A percentile compares a stretch with the other conserved stretches of the same genome.
These are phyloP conservation scores for Eurytoma adleriae DNA, from an alignment of 2,888 invertebrate genomes.

Conservation along the genomic window DNA sequence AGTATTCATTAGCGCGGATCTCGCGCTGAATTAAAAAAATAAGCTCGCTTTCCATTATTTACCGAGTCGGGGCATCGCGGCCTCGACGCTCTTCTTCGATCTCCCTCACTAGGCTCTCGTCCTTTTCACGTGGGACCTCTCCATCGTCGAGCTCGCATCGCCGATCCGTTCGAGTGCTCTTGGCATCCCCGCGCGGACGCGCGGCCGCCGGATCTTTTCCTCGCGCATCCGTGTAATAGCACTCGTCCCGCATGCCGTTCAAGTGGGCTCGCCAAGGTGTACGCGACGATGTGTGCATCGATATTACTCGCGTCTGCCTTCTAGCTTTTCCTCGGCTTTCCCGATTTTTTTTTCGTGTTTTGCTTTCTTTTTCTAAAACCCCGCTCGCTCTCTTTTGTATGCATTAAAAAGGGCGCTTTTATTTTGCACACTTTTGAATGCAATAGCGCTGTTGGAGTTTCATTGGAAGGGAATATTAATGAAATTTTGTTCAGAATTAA, in stretches of 20 bases:
- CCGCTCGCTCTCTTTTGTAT: neutral
- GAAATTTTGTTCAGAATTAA: too few species aligned
- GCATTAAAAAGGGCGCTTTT: too few species aligned
- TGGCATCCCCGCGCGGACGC: neutral
- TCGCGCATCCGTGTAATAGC: constrained; percentile 42
- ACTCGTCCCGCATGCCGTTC: constrained; percentile 50
- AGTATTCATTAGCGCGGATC: neutral
- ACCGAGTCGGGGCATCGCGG: neutral
- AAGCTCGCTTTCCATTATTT: too few species aligned
- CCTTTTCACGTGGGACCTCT: constrained; percentile 25
- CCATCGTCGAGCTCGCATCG: constrained; percentile 4
- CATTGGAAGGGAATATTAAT: too few species aligned
- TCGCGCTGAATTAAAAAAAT: neutral
- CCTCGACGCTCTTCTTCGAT: constrained; percentile 23
- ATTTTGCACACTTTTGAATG: too few species aligned
- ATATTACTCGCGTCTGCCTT: too few species aligned
- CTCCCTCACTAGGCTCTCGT: constrained; percentile 28
- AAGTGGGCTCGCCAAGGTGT: constrained; percentile 43
- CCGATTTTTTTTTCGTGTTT: too few species aligned
- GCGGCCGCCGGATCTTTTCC: constrained; percentile 31
- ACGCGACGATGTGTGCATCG: neutral
- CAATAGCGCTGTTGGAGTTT: too few species aligned
- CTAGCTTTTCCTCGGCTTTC: too few species aligned
- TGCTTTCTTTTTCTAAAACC: neutral
- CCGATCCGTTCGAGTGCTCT: constrained; percentile 51